Evolutionary conservation across 2,113 vertebrate species (phyloP).

Genomic region (Canis aureus): DNA sequence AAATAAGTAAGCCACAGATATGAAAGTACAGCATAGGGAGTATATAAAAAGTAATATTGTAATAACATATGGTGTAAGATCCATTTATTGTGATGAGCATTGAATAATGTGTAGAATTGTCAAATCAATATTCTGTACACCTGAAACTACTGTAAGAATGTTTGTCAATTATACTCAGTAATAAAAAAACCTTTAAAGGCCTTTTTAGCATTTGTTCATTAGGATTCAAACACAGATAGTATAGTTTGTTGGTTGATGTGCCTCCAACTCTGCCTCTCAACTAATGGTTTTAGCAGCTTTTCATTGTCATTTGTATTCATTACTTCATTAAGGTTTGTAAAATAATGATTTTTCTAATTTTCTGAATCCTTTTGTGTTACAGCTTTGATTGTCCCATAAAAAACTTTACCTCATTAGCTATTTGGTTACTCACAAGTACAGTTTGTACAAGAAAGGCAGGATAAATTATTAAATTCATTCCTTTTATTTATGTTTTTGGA

Average conservation of each 20-base stretch:
- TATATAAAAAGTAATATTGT: background rate
- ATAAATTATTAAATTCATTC: background rate
- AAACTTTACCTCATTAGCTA: background rate
- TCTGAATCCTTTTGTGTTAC: background rate
- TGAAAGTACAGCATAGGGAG: background rate
- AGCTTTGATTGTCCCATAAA: background rate
- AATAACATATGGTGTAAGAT: background rate
- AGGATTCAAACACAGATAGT: background rate
- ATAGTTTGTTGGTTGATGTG: background rate
- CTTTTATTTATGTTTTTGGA: background rate
- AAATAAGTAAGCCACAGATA: background rate
- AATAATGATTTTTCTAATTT: background rate
- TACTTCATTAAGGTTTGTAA: background rate
- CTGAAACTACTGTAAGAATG: background rate
- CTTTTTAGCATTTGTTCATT: slow-evolving; percentile 15
- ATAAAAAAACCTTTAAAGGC: background rate
- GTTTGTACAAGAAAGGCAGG: slow-evolving; percentile 1
- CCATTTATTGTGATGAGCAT: background rate
- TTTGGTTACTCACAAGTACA: background rate
- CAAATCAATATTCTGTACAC: background rate
- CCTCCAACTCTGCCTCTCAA: background rate
- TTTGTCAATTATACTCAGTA: background rate
- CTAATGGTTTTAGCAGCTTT: slow-evolving; percentile 16
- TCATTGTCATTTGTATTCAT: background rate
- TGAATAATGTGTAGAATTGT: background rate